phyloP scores from a whole-genome alignment of 1,140 invertebrate species.

The Zaprionus camerounensis region DNA sequence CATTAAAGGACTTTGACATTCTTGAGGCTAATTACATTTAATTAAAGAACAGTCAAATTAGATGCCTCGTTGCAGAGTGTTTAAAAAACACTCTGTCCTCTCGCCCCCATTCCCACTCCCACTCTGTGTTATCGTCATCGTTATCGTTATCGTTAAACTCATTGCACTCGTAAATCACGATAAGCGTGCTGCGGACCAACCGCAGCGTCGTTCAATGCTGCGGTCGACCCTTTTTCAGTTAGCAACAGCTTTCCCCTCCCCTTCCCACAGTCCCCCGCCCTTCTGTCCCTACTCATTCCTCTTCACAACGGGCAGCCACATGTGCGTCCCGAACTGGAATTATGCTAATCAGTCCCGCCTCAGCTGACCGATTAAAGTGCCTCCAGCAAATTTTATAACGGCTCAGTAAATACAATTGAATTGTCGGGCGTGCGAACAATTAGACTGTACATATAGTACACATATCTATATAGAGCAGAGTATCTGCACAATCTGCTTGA shows the following conservation, averaged over 20 bases:
- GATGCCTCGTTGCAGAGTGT: constrained; percentile 37
- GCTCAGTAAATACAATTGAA: constrained; percentile 60
- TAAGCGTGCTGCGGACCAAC: constrained; percentile 49
- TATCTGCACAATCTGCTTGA: neutral
- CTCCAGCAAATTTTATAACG: constrained; percentile 8
- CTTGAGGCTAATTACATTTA: constrained; percentile 61
- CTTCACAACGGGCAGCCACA: constrained; percentile 31
- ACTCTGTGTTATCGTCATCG: constrained; percentile 29
- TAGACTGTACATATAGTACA: neutral
- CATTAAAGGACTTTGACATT: constrained; percentile 45
- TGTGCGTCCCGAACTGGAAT: constrained; percentile 43
- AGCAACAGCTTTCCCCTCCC: constrained; percentile 1
- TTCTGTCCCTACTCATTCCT: neutral
- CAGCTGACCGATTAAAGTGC: constrained; percentile 28
- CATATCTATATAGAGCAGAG: neutral
- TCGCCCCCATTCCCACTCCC: neutral
- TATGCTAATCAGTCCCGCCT: constrained; percentile 70
- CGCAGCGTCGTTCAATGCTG: constrained; percentile 47
- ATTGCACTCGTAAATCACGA: constrained; percentile 69
- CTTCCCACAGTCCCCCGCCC: neutral
- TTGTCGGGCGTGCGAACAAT: constrained; percentile 64
- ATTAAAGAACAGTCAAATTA: constrained; percentile 57
- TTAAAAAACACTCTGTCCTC: constrained; percentile 40
- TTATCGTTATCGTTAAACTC: constrained; percentile 55
- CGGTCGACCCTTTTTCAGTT: constrained; percentile 68